Percentiles rank a stretch among this genome's conserved stretches.
These are phyloP conservation scores for Microctonus brassicae DNA, from an alignment of 2,888 invertebrate species.

Conservation along the genomic window DNA sequence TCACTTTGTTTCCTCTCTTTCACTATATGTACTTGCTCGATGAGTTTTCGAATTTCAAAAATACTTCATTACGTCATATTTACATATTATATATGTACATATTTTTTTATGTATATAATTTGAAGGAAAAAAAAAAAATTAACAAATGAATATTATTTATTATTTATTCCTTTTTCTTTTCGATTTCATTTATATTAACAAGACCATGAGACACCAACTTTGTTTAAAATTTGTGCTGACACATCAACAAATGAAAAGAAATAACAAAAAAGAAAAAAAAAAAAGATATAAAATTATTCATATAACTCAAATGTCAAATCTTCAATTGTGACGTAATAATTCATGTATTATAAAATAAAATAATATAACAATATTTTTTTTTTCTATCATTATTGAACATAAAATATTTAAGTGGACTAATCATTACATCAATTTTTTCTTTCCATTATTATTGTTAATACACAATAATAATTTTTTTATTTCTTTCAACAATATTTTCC, in stretches of 20 bases:
- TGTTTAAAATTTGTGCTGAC: slow-evolving; percentile 4
- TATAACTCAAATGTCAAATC: slow-evolving; percentile 12
- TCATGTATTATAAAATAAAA: no score
- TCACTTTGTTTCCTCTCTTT: background rate
- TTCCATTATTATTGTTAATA: no score
- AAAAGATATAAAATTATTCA: background rate
- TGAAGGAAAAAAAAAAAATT: background rate
- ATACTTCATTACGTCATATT: background rate
- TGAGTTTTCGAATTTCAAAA: background rate
- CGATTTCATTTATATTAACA: background rate
- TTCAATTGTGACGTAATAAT: background rate
- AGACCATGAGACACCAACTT: no score
- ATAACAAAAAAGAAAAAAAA: background rate
- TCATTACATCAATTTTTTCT: background rate
- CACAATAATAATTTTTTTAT: no score
- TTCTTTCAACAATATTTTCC: background rate
- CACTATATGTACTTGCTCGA: background rate
- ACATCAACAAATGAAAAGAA: slow-evolving; percentile 1
- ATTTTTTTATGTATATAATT: no score
- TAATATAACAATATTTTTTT: no score
- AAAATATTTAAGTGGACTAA: background rate
- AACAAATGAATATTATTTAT: background rate
- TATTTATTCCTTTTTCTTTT: background rate
- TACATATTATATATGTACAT: background rate
- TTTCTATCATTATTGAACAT: background rate